Percentiles rank a stretch among this genome's conserved stretches.
phyloP scores from a whole-genome alignment of 2,888 invertebrate genomes.

The Therioaphis trifolii region DNA sequence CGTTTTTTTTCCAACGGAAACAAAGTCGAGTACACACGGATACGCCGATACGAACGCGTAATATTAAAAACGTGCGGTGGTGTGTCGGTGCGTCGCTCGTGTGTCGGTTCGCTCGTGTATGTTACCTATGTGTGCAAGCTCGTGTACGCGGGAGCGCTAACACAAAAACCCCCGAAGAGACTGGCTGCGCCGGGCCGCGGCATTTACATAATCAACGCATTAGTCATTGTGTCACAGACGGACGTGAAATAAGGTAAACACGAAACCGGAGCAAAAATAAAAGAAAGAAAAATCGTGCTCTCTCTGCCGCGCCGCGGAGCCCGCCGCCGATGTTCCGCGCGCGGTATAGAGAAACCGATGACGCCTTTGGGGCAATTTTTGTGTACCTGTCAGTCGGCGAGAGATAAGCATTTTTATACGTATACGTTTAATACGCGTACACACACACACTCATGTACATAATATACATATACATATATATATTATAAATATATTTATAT shows the following conservation, averaged over 20 bases:
- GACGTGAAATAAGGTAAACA: slow-evolving; percentile 60
- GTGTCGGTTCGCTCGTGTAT: too few species aligned
- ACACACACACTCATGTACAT: not conserved
- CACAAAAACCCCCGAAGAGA: slow-evolving; percentile 29
- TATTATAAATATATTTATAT: not conserved
- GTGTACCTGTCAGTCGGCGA: slow-evolving; percentile 51
- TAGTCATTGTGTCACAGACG: slow-evolving; percentile 62
- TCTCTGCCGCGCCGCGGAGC: slow-evolving; percentile 11
- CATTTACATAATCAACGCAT: slow-evolving; percentile 58
- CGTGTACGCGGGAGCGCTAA: slow-evolving; percentile 2
- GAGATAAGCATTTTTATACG: slow-evolving; percentile 55
- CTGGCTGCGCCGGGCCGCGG: not conserved
- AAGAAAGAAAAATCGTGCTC: slow-evolving; percentile 47
- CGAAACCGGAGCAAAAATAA: slow-evolving; percentile 53
- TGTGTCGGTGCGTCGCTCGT: too few species aligned
- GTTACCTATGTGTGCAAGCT: not conserved
- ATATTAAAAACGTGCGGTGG: too few species aligned
- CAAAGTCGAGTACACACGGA: too few species aligned
- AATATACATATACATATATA: too few species aligned
- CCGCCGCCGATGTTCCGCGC: too few species aligned
- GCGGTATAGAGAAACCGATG: slow-evolving; percentile 1
- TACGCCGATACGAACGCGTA: not conserved
- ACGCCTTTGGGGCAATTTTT: slow-evolving; percentile 61
- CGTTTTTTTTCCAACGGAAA: not conserved
- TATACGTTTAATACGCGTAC: not conserved